These are phyloP conservation scores for Mastomys natalensis DNA, from an alignment of 2,113 vertebrate genomes.

Conservation along the genomic window DNA sequence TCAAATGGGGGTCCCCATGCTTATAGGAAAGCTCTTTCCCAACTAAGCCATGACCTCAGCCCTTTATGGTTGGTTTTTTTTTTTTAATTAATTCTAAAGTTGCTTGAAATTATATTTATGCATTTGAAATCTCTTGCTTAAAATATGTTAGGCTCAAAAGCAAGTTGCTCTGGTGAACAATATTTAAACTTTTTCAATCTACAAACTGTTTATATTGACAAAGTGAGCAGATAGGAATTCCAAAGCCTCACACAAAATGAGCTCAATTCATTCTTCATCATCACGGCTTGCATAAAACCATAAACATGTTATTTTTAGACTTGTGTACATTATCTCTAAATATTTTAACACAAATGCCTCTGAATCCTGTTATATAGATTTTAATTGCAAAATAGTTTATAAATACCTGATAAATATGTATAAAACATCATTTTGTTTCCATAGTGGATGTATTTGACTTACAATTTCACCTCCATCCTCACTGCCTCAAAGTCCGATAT, in stretches of 20 bases:
- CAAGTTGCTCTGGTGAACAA: slow-evolving; percentile 18
- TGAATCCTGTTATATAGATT: background rate
- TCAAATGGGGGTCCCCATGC: too few relatives aligned
- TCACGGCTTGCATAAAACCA: background rate
- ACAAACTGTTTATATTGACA: background rate
- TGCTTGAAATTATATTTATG: background rate
- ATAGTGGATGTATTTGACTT: background rate
- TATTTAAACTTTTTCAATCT: slow-evolving; percentile 14
- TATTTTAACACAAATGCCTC: background rate
- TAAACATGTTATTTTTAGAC: slow-evolving; percentile 43
- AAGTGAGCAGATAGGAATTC: background rate
- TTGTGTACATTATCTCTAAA: background rate
- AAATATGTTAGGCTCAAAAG: slow-evolving; percentile 50
- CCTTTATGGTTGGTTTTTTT: background rate
- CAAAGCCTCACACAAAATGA: background rate
- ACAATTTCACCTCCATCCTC: background rate
- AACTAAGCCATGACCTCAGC: background rate
- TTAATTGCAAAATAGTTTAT: background rate
- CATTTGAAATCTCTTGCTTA: slow-evolving; percentile 19
- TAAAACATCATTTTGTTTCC: background rate
- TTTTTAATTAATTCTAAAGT: background rate
- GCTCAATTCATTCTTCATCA: background rate
- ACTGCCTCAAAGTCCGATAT: background rate
- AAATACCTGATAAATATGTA: background rate
- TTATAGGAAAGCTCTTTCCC: background rate